These are phyloP conservation scores for Syncerus caffer DNA, from an alignment of 2,797 vertebrate genomes.

Conservation along the genomic window DNA sequence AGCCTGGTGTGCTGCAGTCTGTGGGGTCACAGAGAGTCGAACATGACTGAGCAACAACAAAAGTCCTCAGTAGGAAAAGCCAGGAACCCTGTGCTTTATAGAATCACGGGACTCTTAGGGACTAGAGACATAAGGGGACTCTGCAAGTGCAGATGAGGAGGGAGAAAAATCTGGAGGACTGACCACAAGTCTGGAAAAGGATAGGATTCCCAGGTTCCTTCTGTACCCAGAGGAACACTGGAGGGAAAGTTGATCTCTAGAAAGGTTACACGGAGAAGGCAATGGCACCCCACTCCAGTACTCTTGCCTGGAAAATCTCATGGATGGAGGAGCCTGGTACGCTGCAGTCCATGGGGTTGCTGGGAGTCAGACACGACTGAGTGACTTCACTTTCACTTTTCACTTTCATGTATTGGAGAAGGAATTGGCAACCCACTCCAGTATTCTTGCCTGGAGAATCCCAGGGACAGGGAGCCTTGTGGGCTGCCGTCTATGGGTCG, in stretches of 20 bases:
- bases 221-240: fast-evolving
- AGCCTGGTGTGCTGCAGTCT: neutral
- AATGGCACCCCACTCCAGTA: no score
- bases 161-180: neutral
- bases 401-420: no score
- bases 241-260: neutral
- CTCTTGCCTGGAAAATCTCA: no score
- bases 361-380: no score
- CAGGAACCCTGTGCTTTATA: no score
- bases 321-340: no score
- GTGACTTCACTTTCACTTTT: no score
- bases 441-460: no score
- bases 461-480: no score
- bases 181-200: neutral
- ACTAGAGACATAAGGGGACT: fast-evolving
- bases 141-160: neutral
- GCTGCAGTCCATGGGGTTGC: no score
- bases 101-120: neutral
- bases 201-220: neutral
- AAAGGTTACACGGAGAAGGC: neutral
- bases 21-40: fast-evolving
- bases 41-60: neutral
- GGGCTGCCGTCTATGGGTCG: no score
- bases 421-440: no score
- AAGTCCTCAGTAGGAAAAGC: neutral